Base-by-base conservation (phyloP, 2,113 vertebrate species). In the Heliornis fulica region DNA sequence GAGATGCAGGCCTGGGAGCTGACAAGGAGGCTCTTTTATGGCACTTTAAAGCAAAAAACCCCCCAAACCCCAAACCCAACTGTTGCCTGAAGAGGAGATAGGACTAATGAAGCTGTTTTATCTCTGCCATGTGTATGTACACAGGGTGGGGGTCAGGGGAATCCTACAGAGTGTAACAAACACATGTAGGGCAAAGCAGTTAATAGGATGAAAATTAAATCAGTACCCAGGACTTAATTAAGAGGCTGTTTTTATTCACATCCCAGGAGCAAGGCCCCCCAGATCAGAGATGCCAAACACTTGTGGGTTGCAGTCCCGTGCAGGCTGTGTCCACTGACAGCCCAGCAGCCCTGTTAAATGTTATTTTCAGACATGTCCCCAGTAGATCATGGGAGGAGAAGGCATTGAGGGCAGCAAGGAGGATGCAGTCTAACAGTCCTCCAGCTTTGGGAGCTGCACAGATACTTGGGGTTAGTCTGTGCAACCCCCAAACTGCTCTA, bases 141-240 rank as follows among this genome's bases (percentile, higher is more conserved):
- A 63, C 43, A 40, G 64, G 82, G 72, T 64, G 65, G 91, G 92
- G 89, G 80, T 23, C 68, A 89, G 19, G 83, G 83, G 86, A 78
- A 64, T 60, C 89, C 91, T 89, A 78, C 50, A 1, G 94, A 61
- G 92, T 57, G 29, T 1, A 28, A 76, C 83, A 90, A 90, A 89
- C 60, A 19, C 92, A 70, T 41, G 83, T 70, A 93, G 95, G 94
- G 91, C 83, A 78, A 54, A 76, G 90, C 83, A 91, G 79, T 75
- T 95, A 90, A 83, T 40, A 40, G 93, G 80, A 91, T 92, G 86
- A 74, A 94, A 96, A 96, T 94, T 38, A 91, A 95, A 92, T 96
- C 93, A 92, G 83, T 51, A 75, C 3, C 26, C 41, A 48, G 69
- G 31, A 60, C 69, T 94, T 95, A 89, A 96, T 94, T 91, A 96